These are phyloP conservation scores for Orbicella faveolata DNA, from an alignment of 64 coral and sea anemone species.

Conservation along the genomic window DNA sequence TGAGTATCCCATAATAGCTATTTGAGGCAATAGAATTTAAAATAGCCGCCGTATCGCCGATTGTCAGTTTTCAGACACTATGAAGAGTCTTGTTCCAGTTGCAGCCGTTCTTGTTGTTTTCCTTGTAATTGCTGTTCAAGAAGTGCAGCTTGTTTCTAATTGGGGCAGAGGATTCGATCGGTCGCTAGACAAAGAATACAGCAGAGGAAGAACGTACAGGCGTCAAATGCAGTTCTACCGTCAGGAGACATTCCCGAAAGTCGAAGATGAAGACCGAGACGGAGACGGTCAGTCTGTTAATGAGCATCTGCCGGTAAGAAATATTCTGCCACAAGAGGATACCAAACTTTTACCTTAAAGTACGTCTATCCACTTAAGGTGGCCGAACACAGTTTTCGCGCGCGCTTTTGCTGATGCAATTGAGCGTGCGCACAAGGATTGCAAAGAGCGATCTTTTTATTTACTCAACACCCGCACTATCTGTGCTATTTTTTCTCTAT, in stretches of 20 bases:
- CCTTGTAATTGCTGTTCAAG: neutral
- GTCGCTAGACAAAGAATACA: neutral
- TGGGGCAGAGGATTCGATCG: conserved; percentile 11
- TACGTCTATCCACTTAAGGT: no score
- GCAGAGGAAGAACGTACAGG: neutral
- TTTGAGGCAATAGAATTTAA: no score
- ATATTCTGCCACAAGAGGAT: no score
- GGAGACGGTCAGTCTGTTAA: neutral
- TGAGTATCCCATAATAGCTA: no score
- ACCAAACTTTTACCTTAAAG: no score
- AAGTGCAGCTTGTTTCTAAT: neutral
- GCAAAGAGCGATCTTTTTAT: no score
- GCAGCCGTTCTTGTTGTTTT: neutral
- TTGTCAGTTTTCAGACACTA: neutral
- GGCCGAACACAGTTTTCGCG: no score
- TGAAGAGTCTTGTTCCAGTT: neutral
- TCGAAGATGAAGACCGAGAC: neutral
- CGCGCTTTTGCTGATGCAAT: no score
- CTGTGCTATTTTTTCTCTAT: no score
- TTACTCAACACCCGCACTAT: no score
- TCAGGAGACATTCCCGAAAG: neutral
- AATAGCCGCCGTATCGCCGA: no score
- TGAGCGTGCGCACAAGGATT: no score
- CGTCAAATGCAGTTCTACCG: neutral
- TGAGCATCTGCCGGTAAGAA: neutral